Evolutionary conservation across 2,888 invertebrate genomes (phyloP), one percentile per base, ranked within the genome.

Genomic region (Cheilosia vulpina): DNA sequence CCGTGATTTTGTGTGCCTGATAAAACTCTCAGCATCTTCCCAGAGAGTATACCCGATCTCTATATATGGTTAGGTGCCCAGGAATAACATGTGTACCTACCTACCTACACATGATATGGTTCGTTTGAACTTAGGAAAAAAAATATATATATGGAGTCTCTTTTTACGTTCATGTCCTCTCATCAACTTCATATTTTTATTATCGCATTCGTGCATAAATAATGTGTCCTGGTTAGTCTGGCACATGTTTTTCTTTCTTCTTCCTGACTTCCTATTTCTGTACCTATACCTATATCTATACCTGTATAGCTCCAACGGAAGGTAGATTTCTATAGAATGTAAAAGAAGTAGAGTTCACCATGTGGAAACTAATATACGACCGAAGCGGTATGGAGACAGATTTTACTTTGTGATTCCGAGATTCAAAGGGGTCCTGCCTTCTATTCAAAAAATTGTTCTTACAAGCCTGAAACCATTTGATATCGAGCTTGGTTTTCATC

Each of bases 181-280:
- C 45, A 31, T 69, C 68, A 57, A 69, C 43, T 69, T 69, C 45
- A 57, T 68, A 57, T 69, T 57, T 69, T 69, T 69, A 69, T 57
- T 57, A 69, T 57, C 45, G 38, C 57, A 57, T 55, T 57, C 57
- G 66, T 66, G 52, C 53, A 66, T 66, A 34, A 66, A 41, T 38
- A 53, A 66, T 65, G 52, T 65, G 52, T 50, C 52, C 66, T 66
- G 66, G 52, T 66, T 66, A 41, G 52, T 66, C 52, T 53, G 38
- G 41, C 38, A 50, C 24, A 66, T 41, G 52, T 38, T 53, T 21
- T 53, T 19, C 24, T 52, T 50, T 38, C 50, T 62, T 62, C 4
- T 27, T 60, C 7, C n/a, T 45, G 57, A 58, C 38, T 58, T 19
- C 15, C 21, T 31, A 9, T 27, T 27, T 7, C 27, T 27, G 1